These are phyloP conservation scores for Scylla paramamosain DNA, from an alignment of 1,140 invertebrate genomes.

Conservation along the genomic window DNA sequence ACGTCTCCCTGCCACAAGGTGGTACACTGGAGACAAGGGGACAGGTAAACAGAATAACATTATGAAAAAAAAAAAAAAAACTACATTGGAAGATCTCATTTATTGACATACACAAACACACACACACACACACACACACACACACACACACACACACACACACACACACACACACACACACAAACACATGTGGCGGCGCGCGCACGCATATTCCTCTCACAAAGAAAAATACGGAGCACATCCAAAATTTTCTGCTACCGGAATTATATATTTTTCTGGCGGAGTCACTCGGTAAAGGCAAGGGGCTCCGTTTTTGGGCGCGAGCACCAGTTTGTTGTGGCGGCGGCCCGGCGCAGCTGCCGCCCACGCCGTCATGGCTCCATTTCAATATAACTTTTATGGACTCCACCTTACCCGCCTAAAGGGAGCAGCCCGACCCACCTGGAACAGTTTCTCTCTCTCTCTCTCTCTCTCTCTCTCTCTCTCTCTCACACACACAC, in stretches of 20 bases:
- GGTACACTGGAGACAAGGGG: no score
- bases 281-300: not conserved
- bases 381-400: constrained; percentile 25
- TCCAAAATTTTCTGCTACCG: not conserved
- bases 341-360: not conserved
- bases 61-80: no score
- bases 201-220: not conserved
- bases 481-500: not conserved
- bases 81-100: no score
- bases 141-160: no score
- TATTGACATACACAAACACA: no score
- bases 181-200: no score
- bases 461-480: no score
- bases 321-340: constrained; percentile 11
- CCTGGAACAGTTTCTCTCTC: no score
- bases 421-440: not conserved
- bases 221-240: not conserved
- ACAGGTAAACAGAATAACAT: no score
- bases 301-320: not conserved
- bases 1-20: no score
- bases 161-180: no score
- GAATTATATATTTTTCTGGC: not conserved
- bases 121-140: no score
- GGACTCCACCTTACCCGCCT: not conserved
- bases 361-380: constrained; percentile 7